Percentiles rank a stretch among this genome's conserved stretches.
Conservation (phyloP, 2,797 vertebrate genomes). For the Cryptoprocta ferox region DNA sequence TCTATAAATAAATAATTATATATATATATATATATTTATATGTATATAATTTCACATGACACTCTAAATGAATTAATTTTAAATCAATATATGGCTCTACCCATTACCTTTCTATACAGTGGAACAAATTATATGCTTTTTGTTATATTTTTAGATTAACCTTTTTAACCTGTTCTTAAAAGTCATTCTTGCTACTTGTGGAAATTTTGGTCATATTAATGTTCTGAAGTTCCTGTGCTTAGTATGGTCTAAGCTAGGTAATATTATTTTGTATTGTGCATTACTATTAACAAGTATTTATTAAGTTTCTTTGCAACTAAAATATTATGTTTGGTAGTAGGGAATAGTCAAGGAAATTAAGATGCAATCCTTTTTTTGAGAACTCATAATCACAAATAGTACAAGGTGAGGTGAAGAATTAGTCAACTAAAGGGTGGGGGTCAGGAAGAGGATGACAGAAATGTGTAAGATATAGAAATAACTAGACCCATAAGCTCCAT, state of each 20-base stretch:
- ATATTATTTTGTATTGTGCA: neutral
- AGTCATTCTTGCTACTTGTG: neutral
- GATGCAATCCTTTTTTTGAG: neutral
- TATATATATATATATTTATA: too few species aligned
- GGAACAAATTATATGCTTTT: slow-evolving; percentile 2
- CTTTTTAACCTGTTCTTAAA: neutral
- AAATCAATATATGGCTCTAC: neutral
- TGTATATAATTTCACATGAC: neutral
- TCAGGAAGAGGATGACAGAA: neutral
- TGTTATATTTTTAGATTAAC: neutral
- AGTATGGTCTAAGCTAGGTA: neutral
- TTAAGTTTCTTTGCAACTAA: slow-evolving; percentile 16
- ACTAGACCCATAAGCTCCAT: neutral
- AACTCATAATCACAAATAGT: neutral
- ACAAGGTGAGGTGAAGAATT: slow-evolving; percentile 16
- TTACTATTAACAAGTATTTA: neutral
- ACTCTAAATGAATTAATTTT: neutral
- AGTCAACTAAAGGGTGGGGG: neutral
- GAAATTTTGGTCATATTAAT: slow-evolving; percentile 42
- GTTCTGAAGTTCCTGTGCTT: neutral
- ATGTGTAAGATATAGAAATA: slow-evolving; percentile 18
- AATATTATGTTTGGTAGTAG: slow-evolving; percentile 13
- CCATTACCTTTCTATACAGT: neutral
- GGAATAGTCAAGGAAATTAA: slow-evolving; percentile 33
- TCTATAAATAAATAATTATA: neutral